Evolutionary conservation across 2,113 vertebrate species (phyloP).

Genomic region (Orientallactaga bullata): DNA sequence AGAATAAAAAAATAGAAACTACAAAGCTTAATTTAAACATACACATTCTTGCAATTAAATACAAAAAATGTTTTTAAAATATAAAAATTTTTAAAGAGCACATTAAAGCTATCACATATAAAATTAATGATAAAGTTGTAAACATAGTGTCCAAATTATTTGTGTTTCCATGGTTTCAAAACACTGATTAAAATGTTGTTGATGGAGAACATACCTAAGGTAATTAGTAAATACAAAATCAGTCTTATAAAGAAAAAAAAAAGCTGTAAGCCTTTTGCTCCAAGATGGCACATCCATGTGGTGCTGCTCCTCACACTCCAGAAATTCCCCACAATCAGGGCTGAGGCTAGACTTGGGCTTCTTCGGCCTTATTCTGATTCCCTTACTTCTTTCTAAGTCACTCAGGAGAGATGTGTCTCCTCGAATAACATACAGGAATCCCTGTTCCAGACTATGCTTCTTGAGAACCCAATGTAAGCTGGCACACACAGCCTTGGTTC

Average conservation of each 20-base stretch:
- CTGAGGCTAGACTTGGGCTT: background rate
- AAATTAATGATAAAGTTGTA: background rate
- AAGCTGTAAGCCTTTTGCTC: background rate
- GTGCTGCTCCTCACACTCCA: background rate
- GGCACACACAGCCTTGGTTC: background rate
- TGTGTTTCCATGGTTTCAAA: background rate
- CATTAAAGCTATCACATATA: background rate
- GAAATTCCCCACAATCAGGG: background rate
- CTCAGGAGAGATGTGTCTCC: background rate
- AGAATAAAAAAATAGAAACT: too few relatives aligned
- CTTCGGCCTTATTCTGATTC: background rate
- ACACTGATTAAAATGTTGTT: conserved; percentile 5
- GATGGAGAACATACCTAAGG: background rate
- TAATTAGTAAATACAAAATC: conserved; percentile 11
- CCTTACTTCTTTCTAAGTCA: background rate
- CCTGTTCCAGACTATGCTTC: background rate
- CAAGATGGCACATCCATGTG: background rate
- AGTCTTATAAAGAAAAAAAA: background rate
- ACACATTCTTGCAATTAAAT: too few relatives aligned
- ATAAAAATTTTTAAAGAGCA: too few relatives aligned
- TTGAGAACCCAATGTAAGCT: background rate
- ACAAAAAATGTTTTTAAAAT: too few relatives aligned
- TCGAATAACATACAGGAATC: background rate
- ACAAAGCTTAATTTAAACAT: too few relatives aligned
- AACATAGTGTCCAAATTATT: background rate